Evolutionary conservation across 64 coral and sea anemone genomes (phyloP), one percentile per base, ranked within the genome.

Genomic region (Orbicella faveolata): DNA sequence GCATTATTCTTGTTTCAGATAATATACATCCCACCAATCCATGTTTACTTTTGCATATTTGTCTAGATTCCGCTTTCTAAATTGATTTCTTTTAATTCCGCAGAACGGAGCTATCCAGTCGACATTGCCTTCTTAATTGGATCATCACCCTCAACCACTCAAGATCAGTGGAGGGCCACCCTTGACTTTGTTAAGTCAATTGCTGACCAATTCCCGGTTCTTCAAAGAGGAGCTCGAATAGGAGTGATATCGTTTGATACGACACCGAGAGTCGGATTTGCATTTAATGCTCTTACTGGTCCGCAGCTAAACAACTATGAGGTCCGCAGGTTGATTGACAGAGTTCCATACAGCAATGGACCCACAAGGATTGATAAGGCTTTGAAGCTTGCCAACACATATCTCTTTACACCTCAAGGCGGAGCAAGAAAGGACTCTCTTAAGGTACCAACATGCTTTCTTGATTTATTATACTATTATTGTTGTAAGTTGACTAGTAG

Each of bases 121-220:
- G 90, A 92, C 74, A 92, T 92, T 0, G 90, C 83, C 2, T 51
- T 92, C 48, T 44, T 92, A 34, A 92, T 92, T 80, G 90, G 90
- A 70, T 92, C 90, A 10, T 92, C 90, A 73, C 83, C 61, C 52
- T 69, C 59, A 25, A 92, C 90, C 10, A 92, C 90, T 6, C 35
- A 53, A 72, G 62, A 70, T 11, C 84, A 85, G 20, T 92, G 90
- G 90, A 79, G 14, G 17, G 11, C 74, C 9, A 92, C 90, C 19
- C 36, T 92, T 4, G 65, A 87, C 37, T 86, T 87, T 72, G 84
- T 87, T 3, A 87, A 84, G 5, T 51, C 73, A 19, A 76, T 92
- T 19, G 83, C 85, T 52, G 66, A 77, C 66, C 70, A 73, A 73
- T 92, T 92, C 16, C 73, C 84, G 41, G 85, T 92, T 6, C 87